A percentile compares a stretch with the other conserved stretches of the same genome.
Evolutionary conservation across 2,797 vertebrate species (phyloP).

Genomic region (Spinibarbus caldwelli): DNA sequence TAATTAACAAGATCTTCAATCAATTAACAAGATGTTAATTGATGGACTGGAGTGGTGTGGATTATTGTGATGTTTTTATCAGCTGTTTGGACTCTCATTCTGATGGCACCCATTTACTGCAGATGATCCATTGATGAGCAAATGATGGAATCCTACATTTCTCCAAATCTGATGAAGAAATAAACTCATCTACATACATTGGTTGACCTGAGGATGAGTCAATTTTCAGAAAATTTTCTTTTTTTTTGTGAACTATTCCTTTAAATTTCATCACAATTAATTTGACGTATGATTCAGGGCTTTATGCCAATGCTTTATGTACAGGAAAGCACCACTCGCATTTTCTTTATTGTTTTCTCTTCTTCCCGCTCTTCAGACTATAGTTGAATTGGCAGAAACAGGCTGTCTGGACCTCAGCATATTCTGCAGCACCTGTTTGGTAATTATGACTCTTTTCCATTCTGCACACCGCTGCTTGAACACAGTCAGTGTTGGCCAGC

Average conservation of each 20-base stretch:
- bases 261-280: too few species aligned
- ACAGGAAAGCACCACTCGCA: not conserved
- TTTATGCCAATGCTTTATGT: not conserved
- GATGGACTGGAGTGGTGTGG: not conserved
- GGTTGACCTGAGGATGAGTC: too few species aligned
- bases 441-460: constrained; percentile 71
- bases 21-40: not conserved
- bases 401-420: constrained; percentile 98
- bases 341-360: constrained; percentile 28
- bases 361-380: constrained; percentile 85
- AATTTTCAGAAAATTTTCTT: too few species aligned
- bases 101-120: not conserved
- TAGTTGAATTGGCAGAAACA: constrained; percentile 97
- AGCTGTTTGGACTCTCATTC: not conserved
- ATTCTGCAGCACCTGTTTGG: constrained; percentile 99
- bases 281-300: not conserved
- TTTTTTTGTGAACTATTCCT: too few species aligned
- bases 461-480: not conserved
- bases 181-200: too few species aligned
- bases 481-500: not conserved
- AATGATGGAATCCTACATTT: not conserved
- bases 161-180: not conserved
- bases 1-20: too few species aligned
- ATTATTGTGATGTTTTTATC: not conserved
- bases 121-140: not conserved